Conservation (phyloP, 2,888 invertebrate species). For the Ommatoiulus sabulosus region DNA sequence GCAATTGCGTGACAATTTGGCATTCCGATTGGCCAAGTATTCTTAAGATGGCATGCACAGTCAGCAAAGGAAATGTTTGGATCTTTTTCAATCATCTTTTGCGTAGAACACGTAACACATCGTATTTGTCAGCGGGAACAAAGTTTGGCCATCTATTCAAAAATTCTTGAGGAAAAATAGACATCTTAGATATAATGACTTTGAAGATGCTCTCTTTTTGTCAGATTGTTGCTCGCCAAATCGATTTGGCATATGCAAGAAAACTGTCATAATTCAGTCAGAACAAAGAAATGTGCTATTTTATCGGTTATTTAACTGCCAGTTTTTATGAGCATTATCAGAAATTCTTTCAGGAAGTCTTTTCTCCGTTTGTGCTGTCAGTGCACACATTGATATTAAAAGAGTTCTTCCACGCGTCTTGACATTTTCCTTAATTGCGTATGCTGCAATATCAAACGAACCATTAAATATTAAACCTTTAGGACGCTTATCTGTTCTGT, state of each 20-base stretch:
- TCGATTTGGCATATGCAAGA: constrained; percentile 23
- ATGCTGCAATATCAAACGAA: constrained; percentile 8
- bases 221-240: neutral
- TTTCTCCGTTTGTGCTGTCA: neutral
- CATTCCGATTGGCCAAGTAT: neutral
- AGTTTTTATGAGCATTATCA: constrained; percentile 1
- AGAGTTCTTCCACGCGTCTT: neutral
- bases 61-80: neutral
- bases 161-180: neutral
- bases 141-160: neutral
- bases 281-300: neutral
- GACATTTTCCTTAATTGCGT: constrained; percentile 13
- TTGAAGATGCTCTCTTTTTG: neutral
- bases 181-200: neutral
- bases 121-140: neutral
- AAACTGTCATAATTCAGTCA: neutral
- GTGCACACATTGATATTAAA: neutral
- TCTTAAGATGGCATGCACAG: neutral
- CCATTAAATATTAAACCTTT: constrained; percentile 7
- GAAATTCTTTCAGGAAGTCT: neutral
- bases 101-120: neutral
- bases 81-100: constrained; percentile 24
- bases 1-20: too few relatives aligned
- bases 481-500: constrained; percentile 6
- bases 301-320: constrained; percentile 39